Evolutionary conservation across 2,888 invertebrate species (phyloP).

Genomic region (Didymodactylos carnosus): DNA sequence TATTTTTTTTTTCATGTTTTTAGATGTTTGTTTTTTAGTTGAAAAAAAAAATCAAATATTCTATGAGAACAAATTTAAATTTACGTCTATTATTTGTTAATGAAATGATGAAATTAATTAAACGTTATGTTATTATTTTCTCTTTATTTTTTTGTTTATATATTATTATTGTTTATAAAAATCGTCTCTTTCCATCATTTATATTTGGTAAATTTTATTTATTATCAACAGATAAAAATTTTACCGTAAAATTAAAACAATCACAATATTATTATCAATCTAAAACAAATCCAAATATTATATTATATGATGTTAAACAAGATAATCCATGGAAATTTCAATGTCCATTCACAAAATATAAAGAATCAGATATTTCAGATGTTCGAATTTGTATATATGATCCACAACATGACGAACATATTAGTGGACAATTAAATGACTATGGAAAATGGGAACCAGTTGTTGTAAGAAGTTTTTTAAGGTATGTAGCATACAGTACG

Average conservation of each 20-base stretch:
- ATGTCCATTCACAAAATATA: slow-evolving; percentile 7
- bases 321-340: slow-evolving; percentile 12
- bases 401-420: slow-evolving; percentile 20
- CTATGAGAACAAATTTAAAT: too few relatives aligned
- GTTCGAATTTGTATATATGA: slow-evolving; percentile 21
- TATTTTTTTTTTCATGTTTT: too few relatives aligned
- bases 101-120: background rate
- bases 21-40: too few relatives aligned
- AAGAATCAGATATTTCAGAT: background rate
- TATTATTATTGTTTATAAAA: background rate
- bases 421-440: slow-evolving; percentile 20
- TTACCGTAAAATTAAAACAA: background rate
- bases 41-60: too few relatives aligned
- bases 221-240: background rate
- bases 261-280: background rate
- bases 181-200: background rate
- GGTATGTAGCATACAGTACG: background rate
- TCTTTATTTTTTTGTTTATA: background rate
- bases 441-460: slow-evolving; percentile 25
- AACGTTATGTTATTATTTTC: background rate
- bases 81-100: too few relatives aligned
- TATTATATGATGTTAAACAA: background rate
- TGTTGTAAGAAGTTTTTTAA: slow-evolving; percentile 20
- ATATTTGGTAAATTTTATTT: background rate
- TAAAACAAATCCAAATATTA: background rate